A percentile compares a stretch with the other conserved stretches of the same genome.
These are phyloP conservation scores for Turdus rufiventris DNA, from an alignment of 2,113 vertebrate species.

Conservation along the genomic window DNA sequence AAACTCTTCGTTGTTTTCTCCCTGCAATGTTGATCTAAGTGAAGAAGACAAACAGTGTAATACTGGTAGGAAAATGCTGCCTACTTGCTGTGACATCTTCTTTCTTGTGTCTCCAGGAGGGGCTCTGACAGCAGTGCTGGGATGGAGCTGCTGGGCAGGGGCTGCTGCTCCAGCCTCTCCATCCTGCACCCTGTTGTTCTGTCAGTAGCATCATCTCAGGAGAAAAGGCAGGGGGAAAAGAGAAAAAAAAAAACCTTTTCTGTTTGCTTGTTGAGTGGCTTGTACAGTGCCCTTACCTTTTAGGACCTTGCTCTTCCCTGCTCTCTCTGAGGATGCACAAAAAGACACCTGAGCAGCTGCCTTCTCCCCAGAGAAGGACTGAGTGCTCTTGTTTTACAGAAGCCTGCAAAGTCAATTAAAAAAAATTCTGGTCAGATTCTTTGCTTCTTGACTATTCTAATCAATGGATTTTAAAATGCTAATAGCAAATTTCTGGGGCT, in stretches of 20 bases:
- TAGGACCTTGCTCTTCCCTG: background rate
- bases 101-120: background rate
- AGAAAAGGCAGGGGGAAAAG: background rate
- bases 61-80: background rate
- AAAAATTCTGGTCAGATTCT: background rate
- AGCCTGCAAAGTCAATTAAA: background rate
- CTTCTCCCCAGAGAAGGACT: background rate
- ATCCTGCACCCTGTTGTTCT: background rate
- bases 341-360: background rate
- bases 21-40: background rate
- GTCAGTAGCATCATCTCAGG: background rate
- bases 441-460: background rate
- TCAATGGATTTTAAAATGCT: background rate
- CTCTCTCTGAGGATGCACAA: background rate
- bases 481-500: background rate
- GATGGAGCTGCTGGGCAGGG: background rate
- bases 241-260: background rate
- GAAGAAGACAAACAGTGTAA: background rate
- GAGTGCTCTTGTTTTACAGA: background rate
- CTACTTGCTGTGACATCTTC: background rate
- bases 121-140: accelerated
- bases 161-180: accelerated
- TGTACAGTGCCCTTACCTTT: background rate
- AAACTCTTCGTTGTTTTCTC: background rate
- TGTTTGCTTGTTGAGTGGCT: background rate